A percentile compares a stretch with the other conserved stretches of the same genome.
phyloP scores from a whole-genome alignment of 23 tunicate species.

The Halocynthia aurantium region DNA sequence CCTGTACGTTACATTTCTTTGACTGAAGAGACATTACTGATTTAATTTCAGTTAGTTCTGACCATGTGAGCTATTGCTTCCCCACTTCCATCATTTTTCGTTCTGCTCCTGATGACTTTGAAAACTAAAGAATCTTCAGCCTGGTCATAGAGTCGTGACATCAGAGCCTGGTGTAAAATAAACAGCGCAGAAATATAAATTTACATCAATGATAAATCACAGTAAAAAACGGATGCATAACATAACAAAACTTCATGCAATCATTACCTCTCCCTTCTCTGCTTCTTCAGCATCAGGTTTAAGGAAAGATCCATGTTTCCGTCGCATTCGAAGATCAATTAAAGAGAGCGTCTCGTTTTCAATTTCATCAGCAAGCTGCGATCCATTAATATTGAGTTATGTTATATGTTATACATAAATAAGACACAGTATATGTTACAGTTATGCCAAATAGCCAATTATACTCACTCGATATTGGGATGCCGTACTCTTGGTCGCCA shows the following conservation, averaged over 20 bases:
- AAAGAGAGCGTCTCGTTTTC: no score
- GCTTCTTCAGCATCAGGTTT: conserved; percentile 1
- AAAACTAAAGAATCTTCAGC: conserved; percentile 67
- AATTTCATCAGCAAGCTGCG: no score
- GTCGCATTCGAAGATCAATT: no score
- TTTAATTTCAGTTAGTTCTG: not conserved
- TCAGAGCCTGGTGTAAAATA: conserved; percentile 36
- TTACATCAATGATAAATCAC: no score
- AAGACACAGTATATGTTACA: no score
- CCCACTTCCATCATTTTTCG: not conserved
- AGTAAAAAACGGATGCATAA: no score
- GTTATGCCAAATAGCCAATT: no score
- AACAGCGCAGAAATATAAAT: not conserved
- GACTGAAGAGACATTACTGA: not conserved
- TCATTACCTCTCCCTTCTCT: conserved; percentile 4
- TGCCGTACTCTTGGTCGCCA: no score
- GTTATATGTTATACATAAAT: no score
- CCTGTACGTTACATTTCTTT: not conserved
- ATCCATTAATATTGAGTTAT: no score
- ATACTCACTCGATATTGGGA: no score
- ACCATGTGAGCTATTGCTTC: not conserved
- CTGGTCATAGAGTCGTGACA: conserved; percentile 34
- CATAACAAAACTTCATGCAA: no score
- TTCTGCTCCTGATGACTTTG: conserved; percentile 31
- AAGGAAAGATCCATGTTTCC: not conserved